Conservation (phyloP, 2,113 vertebrate species). For the Crotalus viridis region DNA sequence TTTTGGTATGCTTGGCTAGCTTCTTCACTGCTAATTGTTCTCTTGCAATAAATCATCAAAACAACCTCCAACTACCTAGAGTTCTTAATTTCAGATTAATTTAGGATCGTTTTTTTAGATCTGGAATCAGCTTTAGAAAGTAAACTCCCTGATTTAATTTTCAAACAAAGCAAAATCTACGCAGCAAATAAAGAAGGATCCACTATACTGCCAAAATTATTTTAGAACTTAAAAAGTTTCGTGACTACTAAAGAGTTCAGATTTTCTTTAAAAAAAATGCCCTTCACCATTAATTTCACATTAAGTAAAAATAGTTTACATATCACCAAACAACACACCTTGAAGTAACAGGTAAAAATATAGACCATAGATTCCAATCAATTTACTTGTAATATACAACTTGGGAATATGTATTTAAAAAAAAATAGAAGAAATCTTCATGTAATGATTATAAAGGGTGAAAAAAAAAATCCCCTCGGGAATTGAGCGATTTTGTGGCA, state of each 20-base stretch:
- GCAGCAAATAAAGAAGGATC: neutral
- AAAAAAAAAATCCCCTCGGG: neutral
- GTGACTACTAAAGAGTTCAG: slow-evolving; percentile 20
- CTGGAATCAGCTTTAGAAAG: slow-evolving; percentile 11
- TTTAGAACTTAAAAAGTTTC: slow-evolving; percentile 8
- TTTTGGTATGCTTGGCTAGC: slow-evolving; percentile 10
- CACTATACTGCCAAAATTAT: neutral
- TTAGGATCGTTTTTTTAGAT: slow-evolving; percentile 15
- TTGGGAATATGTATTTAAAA: slow-evolving; percentile 3
- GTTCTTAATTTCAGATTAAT: slow-evolving; percentile 28
- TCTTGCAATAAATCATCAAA: slow-evolving; percentile 29
- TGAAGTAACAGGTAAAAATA: neutral
- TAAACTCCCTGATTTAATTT: slow-evolving; percentile 16
- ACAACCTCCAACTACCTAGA: slow-evolving; percentile 21
- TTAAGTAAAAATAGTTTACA: slow-evolving; percentile 9
- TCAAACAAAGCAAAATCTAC: slow-evolving; percentile 18
- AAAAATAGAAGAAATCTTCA: neutral
- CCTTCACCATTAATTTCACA: slow-evolving; percentile 11
- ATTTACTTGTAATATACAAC: slow-evolving; percentile 17
- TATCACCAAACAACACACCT: slow-evolving; percentile 23
- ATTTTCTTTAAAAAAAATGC: neutral
- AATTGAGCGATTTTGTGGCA: slow-evolving; percentile 20
- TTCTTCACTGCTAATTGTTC: neutral
- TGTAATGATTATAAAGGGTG: neutral
- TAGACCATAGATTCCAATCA: neutral